A percentile compares a stretch with the other conserved stretches of the same genome.
phyloP scores from a whole-genome alignment of 2,797 vertebrate species.

The Macrochelys suwanniensis region DNA sequence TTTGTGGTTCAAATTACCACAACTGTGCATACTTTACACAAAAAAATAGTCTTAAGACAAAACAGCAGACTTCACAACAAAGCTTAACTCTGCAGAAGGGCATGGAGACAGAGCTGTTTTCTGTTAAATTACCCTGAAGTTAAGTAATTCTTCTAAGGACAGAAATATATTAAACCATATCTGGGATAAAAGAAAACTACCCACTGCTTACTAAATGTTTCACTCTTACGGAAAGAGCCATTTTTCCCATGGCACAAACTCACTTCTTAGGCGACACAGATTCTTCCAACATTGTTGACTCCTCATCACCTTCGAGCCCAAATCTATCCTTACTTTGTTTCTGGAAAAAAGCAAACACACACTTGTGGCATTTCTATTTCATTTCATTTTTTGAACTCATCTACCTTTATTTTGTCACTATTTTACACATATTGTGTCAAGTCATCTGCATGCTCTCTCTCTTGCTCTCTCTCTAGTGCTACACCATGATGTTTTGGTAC shows the following conservation, averaged over 20 bases:
- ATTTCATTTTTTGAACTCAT: background rate
- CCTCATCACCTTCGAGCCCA: conserved; percentile 97
- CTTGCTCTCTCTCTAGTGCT: background rate
- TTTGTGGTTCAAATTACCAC: background rate
- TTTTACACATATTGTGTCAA: background rate
- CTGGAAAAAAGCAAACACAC: conserved; percentile 75
- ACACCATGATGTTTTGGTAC: accelerated
- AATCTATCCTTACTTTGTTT: conserved; percentile 99
- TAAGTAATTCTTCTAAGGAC: background rate
- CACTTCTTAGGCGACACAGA: conserved; percentile 98
- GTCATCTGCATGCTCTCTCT: background rate
- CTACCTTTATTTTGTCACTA: background rate
- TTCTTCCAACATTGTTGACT: conserved; percentile 98
- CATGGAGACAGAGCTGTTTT: background rate
- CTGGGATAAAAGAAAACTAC: background rate
- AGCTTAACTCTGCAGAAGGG: background rate
- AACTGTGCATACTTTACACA: background rate
- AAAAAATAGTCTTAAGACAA: background rate
- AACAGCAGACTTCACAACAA: background rate
- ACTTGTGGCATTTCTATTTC: background rate
- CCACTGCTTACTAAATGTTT: background rate
- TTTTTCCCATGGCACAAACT: conserved; percentile 31
- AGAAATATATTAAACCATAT: background rate
- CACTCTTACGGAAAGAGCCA: background rate
- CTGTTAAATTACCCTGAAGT: background rate